These are phyloP conservation scores for Acrocephalus scirpaceus DNA, from an alignment of 2,797 vertebrate species.

Conservation along the genomic window DNA sequence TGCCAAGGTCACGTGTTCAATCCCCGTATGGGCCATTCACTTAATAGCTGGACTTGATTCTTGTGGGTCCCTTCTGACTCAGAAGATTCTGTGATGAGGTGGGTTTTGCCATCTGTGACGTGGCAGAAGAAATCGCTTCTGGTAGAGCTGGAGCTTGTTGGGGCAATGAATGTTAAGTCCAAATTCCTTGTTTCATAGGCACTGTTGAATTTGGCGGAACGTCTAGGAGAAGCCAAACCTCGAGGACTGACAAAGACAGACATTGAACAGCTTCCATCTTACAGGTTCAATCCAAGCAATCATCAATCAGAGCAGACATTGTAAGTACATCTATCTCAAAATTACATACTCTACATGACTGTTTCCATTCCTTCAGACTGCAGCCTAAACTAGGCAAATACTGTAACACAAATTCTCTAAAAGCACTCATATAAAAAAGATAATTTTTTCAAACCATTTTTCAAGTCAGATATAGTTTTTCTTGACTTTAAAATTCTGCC, in stretches of 20 bases:
- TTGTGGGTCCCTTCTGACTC: background rate
- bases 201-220: slow-evolving; percentile 91
- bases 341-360: background rate
- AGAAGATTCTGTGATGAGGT: background rate
- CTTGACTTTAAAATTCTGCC: background rate
- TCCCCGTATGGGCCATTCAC: background rate
- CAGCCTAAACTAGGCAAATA: background rate
- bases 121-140: background rate
- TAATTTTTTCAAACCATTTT: background rate
- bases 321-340: slow-evolving; percentile 76
- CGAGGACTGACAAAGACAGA: slow-evolving; percentile 91
- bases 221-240: slow-evolving; percentile 92
- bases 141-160: background rate
- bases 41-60: background rate
- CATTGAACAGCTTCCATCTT: slow-evolving; percentile 94
- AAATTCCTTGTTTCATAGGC: slow-evolving; percentile 75
- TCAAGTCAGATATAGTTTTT: background rate
- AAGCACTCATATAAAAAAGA: background rate
- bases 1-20: background rate
- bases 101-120: background rate
- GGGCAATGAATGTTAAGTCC: background rate
- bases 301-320: slow-evolving; percentile 95
- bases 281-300: slow-evolving; percentile 94
- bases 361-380: background rate
- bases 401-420: background rate